Evolutionary conservation across 2,888 invertebrate species (phyloP), one percentile per base, ranked within the genome.

Genomic region (Drosophila diplacantha): DNA sequence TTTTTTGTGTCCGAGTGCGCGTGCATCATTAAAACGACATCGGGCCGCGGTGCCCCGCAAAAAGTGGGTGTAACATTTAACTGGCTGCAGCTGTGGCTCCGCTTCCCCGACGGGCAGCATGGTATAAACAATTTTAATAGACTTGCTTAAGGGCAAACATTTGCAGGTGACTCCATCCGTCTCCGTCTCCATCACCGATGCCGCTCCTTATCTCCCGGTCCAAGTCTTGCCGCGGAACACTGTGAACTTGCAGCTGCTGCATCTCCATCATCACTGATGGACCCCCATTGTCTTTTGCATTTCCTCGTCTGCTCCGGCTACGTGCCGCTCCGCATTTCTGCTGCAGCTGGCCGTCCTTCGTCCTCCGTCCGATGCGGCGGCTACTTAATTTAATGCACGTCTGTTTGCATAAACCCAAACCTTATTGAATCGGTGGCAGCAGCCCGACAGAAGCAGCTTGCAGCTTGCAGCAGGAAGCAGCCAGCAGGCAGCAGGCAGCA

Each of bases 381-480:
- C 83, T 81, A 83, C 83, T 79, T 78, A 83, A 83, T 83, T 79
- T 81, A 79, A 79, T 83, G 79, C 82, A 75, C 81, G 80, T 79
- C 80, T 83, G 83, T 81, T 79, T 83, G 83, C 79, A 83, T 83
- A 79, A 81, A 65, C 83, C 69, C 78, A 82, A 83, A 81, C 75
- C 81, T 75, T 81, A 81, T 79, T 83, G 83, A 79, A 81, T 78
- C 75, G 78, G 68, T 61, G 62, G 52, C 31, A 57, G 51, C 68
- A 55, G 46, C 68, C 31, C 56, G 58, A 46, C 37, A 41, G 31
- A 38, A 53, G 53, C 52, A 44, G 35, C 34, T 61, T 39, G 39
- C 34, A 16, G 18, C 24, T 37, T 34, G 51, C 38, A 43, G 31
- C 29, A 39, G 26, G 38, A 32, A 12, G 14, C 31, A 22, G 24